phyloP scores from a whole-genome alignment of 2,797 vertebrate species.

The Synaphobranchus kaupii region DNA sequence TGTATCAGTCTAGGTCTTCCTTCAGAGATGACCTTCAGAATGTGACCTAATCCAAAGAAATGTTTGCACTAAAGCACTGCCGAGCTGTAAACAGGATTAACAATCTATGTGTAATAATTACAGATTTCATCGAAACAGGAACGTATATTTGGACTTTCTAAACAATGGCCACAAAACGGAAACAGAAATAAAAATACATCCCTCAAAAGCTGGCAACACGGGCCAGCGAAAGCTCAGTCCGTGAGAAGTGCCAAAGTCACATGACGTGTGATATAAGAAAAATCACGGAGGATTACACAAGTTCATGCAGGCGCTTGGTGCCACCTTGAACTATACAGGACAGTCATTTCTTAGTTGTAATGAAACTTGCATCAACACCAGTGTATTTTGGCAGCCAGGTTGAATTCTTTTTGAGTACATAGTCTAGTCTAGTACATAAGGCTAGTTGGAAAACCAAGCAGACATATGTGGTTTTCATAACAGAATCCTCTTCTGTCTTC shows the following conservation, averaged over 20 bases:
- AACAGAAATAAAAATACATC: background rate
- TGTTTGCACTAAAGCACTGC: background rate
- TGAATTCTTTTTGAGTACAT: background rate
- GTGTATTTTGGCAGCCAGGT: slow-evolving; percentile 27
- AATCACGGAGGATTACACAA: background rate
- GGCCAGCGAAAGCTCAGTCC: background rate
- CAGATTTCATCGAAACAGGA: background rate
- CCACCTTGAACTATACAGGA: slow-evolving; percentile 10
- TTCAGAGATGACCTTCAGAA: background rate
- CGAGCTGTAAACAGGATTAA: background rate
- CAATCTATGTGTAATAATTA: background rate
- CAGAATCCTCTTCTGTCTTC: slow-evolving; percentile 1
- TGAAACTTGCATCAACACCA: slow-evolving; percentile 14
- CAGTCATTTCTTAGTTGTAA: slow-evolving; percentile 19
- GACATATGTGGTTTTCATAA: background rate
- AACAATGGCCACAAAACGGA: background rate
- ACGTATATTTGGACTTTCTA: background rate
- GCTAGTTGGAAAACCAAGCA: slow-evolving; percentile 18
- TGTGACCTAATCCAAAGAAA: background rate
- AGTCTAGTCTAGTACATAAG: too few species aligned
- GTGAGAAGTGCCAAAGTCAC: slow-evolving; percentile 17
- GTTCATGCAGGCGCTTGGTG: background rate
- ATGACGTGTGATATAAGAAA: background rate
- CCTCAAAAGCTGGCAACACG: slow-evolving; percentile 1
- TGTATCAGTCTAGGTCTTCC: background rate